Evolutionary conservation across 2,888 invertebrate species (phyloP), one percentile per base, ranked within the genome.

Genomic region (Augiades crinisus): DNA sequence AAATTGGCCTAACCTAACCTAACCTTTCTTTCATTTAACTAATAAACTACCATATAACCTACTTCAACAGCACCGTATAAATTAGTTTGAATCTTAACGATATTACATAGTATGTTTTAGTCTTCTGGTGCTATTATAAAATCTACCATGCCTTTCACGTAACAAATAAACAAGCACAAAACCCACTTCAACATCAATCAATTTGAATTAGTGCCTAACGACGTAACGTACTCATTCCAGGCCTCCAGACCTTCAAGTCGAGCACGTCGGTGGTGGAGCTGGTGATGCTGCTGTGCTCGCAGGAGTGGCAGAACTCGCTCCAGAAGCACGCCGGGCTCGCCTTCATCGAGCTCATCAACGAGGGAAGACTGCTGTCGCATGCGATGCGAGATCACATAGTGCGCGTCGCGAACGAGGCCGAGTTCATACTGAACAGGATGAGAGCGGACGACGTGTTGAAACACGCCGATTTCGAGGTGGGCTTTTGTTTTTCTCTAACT

Each of bases 361-460:
- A 99, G 89, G 99, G 99, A 47, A 92, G 99, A 45, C 90, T 99
- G 60, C 91, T 99, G 61, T 99, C 99, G 2, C 99, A 99, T 79
- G 99, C 99, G 16, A 99, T 99, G 95, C 94, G 99, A 70, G 99
- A 99, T 83, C 99, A 99, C 82, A 99, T 99, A 68, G 99, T 99
- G 14, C 90, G 99, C 49, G 99, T 99, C 8, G 99, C 99, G 19
- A 99, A 99, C 76, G 99, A 99, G 81, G 99, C 99, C 0, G 99
- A 99, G 83, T 99, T 99, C 78, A 99, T 99, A 63, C 85, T 99
- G 60, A 99, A 99, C 78, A 91, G 99, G 67, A 98, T 99, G 97
- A 90, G 99, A 56, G 99, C 99, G 0, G 99, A 99, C 75, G 99
- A 99, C 85, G 99, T 99, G 1, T 91, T 99, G 44, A 99, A 99